phyloP scores from a whole-genome alignment of 2,888 invertebrate species.

The Encarsia formosa region DNA sequence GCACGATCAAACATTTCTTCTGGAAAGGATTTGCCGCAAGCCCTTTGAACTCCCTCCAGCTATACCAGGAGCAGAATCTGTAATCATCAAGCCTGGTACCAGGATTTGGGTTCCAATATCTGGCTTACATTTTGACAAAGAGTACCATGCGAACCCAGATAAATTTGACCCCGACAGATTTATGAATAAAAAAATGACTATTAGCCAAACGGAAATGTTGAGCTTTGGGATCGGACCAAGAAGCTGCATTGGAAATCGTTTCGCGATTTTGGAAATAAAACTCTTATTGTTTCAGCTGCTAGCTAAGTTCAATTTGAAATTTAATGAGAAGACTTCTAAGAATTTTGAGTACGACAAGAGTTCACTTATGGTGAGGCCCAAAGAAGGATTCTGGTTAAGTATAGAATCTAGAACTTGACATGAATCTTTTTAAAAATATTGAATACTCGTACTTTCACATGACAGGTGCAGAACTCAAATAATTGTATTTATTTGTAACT shows the following conservation, averaged over 20 bases:
- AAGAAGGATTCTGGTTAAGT: constrained; percentile 37
- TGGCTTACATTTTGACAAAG: constrained; percentile 45
- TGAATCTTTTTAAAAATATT: no score
- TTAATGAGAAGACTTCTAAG: constrained; percentile 30
- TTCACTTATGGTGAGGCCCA: constrained; percentile 23
- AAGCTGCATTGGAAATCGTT: constrained; percentile 44
- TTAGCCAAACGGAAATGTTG: constrained; percentile 8
- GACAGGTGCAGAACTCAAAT: no score
- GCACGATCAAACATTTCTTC: constrained; percentile 33
- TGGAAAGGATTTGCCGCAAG: constrained; percentile 41
- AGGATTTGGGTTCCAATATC: constrained; percentile 41
- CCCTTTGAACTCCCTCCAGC: constrained; percentile 42
- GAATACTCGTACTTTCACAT: no score
- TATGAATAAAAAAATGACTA: constrained; percentile 4
- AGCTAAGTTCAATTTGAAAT: constrained; percentile 31
- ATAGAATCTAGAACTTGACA: constrained; percentile 27
- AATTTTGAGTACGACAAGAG: constrained; percentile 15
- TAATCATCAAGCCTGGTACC: constrained; percentile 39
- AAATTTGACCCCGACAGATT: constrained; percentile 51
- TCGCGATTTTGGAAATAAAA: constrained; percentile 35
- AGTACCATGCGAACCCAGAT: constrained; percentile 45
- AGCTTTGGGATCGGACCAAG: constrained; percentile 46
- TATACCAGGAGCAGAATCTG: constrained; percentile 38
- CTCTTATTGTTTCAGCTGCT: constrained; percentile 31
- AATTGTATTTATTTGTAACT: no score